Percentiles rank a stretch among this genome's conserved stretches.
phyloP scores from a whole-genome alignment of 2,113 vertebrate species.

The Dipodomys stephensi region DNA sequence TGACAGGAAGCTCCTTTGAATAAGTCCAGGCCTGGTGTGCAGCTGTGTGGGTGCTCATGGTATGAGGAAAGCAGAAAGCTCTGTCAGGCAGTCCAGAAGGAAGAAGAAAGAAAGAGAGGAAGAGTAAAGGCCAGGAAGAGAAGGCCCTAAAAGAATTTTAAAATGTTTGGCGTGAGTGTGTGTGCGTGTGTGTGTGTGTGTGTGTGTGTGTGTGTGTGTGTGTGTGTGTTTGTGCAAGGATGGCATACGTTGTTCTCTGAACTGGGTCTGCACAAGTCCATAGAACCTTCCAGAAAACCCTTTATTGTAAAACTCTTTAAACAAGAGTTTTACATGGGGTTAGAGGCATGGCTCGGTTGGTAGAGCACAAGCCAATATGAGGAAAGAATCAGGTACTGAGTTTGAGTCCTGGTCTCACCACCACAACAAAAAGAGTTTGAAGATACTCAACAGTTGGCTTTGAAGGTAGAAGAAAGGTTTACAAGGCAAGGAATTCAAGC shows the following conservation, averaged over 20 bases:
- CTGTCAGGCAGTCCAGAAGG: background rate
- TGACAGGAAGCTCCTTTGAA: slow-evolving; percentile 60
- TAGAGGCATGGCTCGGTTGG: background rate
- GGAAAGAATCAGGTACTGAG: too few relatives aligned
- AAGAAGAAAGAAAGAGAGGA: background rate
- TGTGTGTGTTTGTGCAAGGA: too few relatives aligned
- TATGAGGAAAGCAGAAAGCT: slow-evolving; percentile 30
- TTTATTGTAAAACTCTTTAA: background rate
- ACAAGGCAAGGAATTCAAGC: background rate
- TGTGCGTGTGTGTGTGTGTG: background rate
- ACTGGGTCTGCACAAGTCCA: background rate
- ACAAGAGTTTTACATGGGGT: background rate
- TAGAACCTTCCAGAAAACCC: background rate
- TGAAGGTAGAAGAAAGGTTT: background rate
- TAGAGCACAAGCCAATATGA: too few relatives aligned
- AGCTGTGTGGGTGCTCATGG: slow-evolving; percentile 26
- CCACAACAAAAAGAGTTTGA: background rate
- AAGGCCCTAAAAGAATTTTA: background rate
- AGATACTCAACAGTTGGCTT: background rate
- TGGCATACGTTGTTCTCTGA: background rate
- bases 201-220: background rate
- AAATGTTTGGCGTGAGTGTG: background rate
- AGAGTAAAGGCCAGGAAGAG: background rate
- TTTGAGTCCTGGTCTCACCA: too few relatives aligned
- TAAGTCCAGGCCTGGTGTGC: background rate